Percentiles rank a stretch among this genome's conserved stretches.
These are phyloP conservation scores for Anolis sagrei DNA, from an alignment of 2,113 vertebrate genomes.

Conservation along the genomic window DNA sequence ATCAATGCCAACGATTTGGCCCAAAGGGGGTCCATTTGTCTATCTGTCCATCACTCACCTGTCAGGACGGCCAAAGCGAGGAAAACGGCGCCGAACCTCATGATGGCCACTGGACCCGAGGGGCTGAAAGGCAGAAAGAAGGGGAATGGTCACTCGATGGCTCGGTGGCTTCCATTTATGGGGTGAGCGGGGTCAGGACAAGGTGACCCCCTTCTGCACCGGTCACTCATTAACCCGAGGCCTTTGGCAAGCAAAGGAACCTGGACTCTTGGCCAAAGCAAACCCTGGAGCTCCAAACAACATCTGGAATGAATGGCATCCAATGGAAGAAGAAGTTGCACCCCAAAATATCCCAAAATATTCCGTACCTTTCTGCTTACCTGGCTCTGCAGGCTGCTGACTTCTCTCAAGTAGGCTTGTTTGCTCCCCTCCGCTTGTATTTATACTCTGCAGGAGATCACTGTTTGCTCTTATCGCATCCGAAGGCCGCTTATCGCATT, in stretches of 20 bases:
- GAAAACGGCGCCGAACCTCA: conserved; percentile 77
- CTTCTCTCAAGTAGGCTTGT: background rate
- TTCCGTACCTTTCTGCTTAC: background rate
- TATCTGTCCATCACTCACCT: conserved; percentile 53
- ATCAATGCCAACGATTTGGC: too few species aligned
- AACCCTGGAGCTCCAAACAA: background rate
- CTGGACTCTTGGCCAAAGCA: background rate
- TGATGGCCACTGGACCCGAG: conserved; percentile 56
- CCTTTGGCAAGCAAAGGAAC: background rate
- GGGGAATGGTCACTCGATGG: background rate
- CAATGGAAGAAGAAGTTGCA: too few species aligned
- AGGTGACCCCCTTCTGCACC: background rate
- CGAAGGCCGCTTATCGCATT: background rate
- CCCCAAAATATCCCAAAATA: too few species aligned
- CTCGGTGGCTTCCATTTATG: conserved; percentile 3
- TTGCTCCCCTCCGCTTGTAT: background rate
- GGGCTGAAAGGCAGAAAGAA: background rate
- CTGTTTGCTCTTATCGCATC: background rate
- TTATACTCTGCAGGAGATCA: background rate
- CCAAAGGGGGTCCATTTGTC: too few species aligned
- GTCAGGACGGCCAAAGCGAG: conserved; percentile 75
- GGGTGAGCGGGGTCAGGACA: background rate
- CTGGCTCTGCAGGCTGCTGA: background rate
- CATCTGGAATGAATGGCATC: too few species aligned
- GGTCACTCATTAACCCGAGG: conserved; percentile 4